phyloP scores from a whole-genome alignment of 2,888 invertebrate genomes.

The Drosophila mulleri region DNA sequence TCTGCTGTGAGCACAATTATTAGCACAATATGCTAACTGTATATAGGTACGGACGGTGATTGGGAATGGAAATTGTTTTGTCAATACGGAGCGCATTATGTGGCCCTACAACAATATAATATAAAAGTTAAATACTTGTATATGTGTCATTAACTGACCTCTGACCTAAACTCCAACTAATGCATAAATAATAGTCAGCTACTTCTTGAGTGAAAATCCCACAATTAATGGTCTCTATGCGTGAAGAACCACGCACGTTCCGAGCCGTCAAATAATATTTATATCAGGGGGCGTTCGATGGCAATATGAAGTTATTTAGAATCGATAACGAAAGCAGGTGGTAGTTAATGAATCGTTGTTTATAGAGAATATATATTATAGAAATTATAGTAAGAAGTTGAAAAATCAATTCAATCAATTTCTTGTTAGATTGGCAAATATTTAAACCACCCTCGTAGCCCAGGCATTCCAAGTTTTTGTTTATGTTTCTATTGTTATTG shows the following conservation, averaged over 20 bases:
- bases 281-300: conserved; percentile 1
- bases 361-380: neutral
- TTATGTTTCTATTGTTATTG: neutral
- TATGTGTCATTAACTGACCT: conserved; percentile 17
- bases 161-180: conserved; percentile 14
- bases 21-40: conserved; percentile 27
- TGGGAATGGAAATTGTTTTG: conserved; percentile 37
- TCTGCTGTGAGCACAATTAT: conserved; percentile 18
- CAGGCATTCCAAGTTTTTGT: neutral
- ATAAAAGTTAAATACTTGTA: conserved; percentile 9
- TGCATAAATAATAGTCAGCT: conserved; percentile 33
- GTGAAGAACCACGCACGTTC: conserved; percentile 8
- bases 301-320: conserved; percentile 4
- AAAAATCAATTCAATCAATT: neutral
- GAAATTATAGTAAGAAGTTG: neutral
- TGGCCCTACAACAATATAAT: neutral
- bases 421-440: neutral
- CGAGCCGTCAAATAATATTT: neutral
- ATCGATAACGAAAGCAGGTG: neutral
- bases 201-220: conserved; percentile 15
- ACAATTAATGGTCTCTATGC: conserved; percentile 15
- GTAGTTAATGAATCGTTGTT: conserved; percentile 3
- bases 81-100: conserved; percentile 25
- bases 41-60: neutral
- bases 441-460: neutral